These are phyloP conservation scores for Macrobrachium nipponense DNA, from an alignment of 1,140 invertebrate genomes.

Conservation along the genomic window DNA sequence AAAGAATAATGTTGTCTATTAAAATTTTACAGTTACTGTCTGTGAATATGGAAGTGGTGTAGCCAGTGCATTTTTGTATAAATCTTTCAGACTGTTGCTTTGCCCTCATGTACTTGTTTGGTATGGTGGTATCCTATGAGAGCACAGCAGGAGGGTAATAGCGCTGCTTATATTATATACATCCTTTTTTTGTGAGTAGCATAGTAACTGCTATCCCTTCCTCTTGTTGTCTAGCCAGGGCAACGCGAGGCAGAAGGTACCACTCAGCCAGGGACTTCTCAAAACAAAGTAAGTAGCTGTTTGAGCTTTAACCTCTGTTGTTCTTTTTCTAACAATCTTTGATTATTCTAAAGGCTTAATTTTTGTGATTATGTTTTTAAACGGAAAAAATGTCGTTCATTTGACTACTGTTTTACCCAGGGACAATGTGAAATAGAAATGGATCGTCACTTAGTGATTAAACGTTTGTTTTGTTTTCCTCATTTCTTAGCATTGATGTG, in stretches of 20 bases:
- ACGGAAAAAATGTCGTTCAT: too few species aligned
- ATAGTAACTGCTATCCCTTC: slow-evolving; percentile 53
- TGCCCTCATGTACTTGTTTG: background rate
- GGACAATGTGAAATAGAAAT: too few species aligned
- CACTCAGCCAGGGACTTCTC: slow-evolving; percentile 34
- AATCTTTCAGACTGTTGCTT: background rate
- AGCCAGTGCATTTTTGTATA: background rate
- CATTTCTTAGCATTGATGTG: too few species aligned
- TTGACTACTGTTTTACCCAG: too few species aligned
- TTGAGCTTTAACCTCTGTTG: background rate
- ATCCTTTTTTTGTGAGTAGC: slow-evolving; percentile 28
- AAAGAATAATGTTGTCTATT: too few species aligned
- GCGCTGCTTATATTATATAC: slow-evolving; percentile 12
- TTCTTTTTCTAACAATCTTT: too few species aligned
- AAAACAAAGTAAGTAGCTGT: slow-evolving; percentile 25
- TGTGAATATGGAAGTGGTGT: background rate
- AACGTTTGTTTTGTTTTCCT: too few species aligned
- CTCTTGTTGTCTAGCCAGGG: slow-evolving; percentile 45
- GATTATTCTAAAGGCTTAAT: too few species aligned
- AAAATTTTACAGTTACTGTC: too few species aligned
- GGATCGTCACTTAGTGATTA: too few species aligned
- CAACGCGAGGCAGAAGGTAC: slow-evolving; percentile 16
- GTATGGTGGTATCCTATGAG: slow-evolving; percentile 12
- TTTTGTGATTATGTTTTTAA: too few species aligned
- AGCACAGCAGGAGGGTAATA: slow-evolving; percentile 37